Base-by-base conservation (phyloP, 2,797 vertebrate species). In the Acipenser oxyrinchus region DNA sequence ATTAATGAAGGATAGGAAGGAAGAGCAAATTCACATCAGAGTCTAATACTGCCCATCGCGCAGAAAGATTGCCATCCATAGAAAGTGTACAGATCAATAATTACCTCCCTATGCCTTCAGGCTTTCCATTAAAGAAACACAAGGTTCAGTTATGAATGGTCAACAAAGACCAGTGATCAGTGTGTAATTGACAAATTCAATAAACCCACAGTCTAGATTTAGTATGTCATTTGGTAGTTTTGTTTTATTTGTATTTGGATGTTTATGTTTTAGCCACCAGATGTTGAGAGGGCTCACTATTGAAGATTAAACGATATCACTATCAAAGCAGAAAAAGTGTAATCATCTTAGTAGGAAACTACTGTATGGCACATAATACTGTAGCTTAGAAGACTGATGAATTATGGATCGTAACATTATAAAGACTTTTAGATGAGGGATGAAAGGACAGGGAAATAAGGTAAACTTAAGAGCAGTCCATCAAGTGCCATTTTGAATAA, bases 401-500 rank as follows among this genome's bases (percentile, higher is more conserved):
- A 61, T 67, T 48, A 67, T 61, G 50, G 48, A 60, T 67, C 10
- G 48, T 15, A 67, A 48, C 48, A n/a, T n/a, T 49, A 62, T 6
- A 49, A 37, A 48, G 15, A 37, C 15, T 60, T 67, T 60, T 18
- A 8, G 57, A 59, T 67, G 59, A 61, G 58, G 12, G n/a, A 55
- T 67, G 57, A 61, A 37, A 66, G 49, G 6, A 8, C 10, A 9
- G 7, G 57, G 10, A 9, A 62, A 62, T 48, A 60, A 49, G 37
- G 23, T 60, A 60, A 13, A 49, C 13, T 48, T 10, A 49, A 10
- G 37, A 61, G 51, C n/a, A 11, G 18, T 60, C 66, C 23, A 59
- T 59, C 11, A 60, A 64, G 70, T 76, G 74, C 74, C 78, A 79
- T 75, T 75, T 73, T 70, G 68, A 70, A 59, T 60, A 63, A 77